Evolutionary conservation across 2,888 invertebrate species (phyloP).

Genomic region (Neoaliturus tenellus): DNA sequence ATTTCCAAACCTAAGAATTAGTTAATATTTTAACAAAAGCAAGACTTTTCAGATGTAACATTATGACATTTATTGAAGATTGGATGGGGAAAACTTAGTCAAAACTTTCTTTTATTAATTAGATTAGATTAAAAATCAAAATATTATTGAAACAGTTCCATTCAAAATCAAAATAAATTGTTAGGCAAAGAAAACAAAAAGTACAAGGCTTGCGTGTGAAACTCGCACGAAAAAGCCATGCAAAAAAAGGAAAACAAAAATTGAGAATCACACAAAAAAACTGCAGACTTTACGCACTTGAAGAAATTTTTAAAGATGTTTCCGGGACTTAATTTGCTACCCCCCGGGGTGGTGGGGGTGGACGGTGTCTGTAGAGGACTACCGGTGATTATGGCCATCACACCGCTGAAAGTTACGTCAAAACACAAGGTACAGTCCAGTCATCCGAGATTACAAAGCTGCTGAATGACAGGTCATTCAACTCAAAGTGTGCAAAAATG

Average conservation of each 20-base stretch:
- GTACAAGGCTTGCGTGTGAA: constrained; percentile 54
- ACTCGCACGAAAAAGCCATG: constrained; percentile 46
- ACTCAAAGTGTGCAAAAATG: too few species aligned
- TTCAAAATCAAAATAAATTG: constrained; percentile 50
- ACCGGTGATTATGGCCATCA: constrained; percentile 58
- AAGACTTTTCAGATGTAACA: too few species aligned
- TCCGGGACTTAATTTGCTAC: constrained; percentile 87
- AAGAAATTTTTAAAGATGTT: constrained; percentile 98
- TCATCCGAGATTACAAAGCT: too few species aligned
- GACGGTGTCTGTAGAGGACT: constrained; percentile 73
- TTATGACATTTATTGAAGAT: too few species aligned
- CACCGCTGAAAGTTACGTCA: constrained; percentile 68
- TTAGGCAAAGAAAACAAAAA: constrained; percentile 37
- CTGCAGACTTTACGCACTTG: constrained; percentile 81
- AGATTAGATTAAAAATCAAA: too few species aligned
- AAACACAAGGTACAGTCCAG: too few species aligned
- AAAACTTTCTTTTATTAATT: too few species aligned
- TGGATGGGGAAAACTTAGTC: too few species aligned
- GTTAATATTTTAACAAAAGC: too few species aligned
- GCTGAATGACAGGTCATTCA: too few species aligned
- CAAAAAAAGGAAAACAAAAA: constrained; percentile 34
- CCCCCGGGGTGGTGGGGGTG: constrained; percentile 78
- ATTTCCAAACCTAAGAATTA: too few species aligned
- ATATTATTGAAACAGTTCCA: neutral
- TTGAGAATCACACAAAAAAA: constrained; percentile 22